These are phyloP conservation scores for Toxotes lorentzi DNA, from an alignment of 2,797 vertebrate species.

Conservation along the genomic window DNA sequence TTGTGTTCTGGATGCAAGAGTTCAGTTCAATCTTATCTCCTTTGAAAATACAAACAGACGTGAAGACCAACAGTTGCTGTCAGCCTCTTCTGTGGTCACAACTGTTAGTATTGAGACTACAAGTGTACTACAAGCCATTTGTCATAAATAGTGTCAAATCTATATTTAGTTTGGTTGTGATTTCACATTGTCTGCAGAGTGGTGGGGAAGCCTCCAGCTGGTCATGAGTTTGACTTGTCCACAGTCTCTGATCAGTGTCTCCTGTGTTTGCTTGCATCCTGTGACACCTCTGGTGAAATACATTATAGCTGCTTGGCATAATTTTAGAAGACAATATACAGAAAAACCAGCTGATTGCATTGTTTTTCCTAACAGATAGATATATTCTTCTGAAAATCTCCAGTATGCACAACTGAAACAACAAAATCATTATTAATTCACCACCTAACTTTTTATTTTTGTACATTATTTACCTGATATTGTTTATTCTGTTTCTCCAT, in stretches of 20 bases:
- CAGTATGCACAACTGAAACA: neutral
- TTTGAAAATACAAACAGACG: neutral
- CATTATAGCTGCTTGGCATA: neutral
- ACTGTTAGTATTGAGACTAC: neutral
- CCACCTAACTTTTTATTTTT: too few species aligned
- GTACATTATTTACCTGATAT: neutral
- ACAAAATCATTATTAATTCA: neutral
- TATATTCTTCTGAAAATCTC: neutral
- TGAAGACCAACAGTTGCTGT: neutral
- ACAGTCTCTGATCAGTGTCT: neutral
- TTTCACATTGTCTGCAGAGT: neutral
- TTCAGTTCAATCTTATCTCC: neutral
- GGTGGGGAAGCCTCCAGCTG: neutral
- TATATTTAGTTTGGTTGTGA: neutral
- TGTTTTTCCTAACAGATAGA: neutral
- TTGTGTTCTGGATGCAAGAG: neutral
- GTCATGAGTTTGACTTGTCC: too few species aligned
- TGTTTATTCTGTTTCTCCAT: neutral
- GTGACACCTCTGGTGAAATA: neutral
- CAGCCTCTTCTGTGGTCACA: neutral
- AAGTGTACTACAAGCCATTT: neutral
- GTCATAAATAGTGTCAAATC: neutral
- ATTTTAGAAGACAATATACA: neutral
- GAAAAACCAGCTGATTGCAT: neutral
- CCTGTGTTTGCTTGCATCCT: neutral